Percentiles rank a stretch among this genome's conserved stretches.
These are phyloP conservation scores for Nematopogon swammerdamellus DNA, from an alignment of 2,888 invertebrate species.

Conservation along the genomic window DNA sequence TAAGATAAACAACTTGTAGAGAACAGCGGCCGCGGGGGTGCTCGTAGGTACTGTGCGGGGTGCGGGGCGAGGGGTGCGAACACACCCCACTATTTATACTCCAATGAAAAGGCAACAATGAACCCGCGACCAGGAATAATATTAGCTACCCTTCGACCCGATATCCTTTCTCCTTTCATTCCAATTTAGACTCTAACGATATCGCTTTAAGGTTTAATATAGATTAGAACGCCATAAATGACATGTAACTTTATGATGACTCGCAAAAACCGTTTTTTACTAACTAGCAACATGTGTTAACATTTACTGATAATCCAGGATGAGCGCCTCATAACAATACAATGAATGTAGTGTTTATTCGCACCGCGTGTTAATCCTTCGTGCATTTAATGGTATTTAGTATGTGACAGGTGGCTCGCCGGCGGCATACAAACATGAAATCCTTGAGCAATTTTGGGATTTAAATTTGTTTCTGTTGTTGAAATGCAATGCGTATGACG, in stretches of 20 bases:
- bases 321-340: slow-evolving; percentile 58
- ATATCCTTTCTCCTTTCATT: slow-evolving; percentile 16
- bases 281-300: slow-evolving; percentile 57
- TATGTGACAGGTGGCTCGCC: slow-evolving; percentile 33
- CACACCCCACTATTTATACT: slow-evolving; percentile 56
- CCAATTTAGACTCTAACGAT: slow-evolving; percentile 21
- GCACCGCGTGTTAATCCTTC: slow-evolving; percentile 39
- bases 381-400: slow-evolving; percentile 38
- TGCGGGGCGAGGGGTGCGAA: slow-evolving; percentile 18
- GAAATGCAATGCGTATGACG: too few relatives aligned
- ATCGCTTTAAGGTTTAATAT: neutral
- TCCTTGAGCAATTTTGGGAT: too few relatives aligned
- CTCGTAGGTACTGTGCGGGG: too few relatives aligned
- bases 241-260: slow-evolving; percentile 10
- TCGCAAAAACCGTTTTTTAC: slow-evolving; percentile 27
- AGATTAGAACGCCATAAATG: slow-evolving; percentile 18
- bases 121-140: slow-evolving; percentile 51
- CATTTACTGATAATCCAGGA: slow-evolving; percentile 55
- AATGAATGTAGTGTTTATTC: slow-evolving; percentile 51
- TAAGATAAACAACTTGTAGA: too few relatives aligned
- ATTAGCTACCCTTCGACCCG: slow-evolving; percentile 51
- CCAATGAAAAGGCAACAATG: slow-evolving; percentile 56
- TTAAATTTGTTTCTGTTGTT: too few relatives aligned
- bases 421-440: too few relatives aligned
- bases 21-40: too few relatives aligned